Evolutionary conservation across 2,113 vertebrate species (phyloP).

Genomic region (Harpagus bidentatus): DNA sequence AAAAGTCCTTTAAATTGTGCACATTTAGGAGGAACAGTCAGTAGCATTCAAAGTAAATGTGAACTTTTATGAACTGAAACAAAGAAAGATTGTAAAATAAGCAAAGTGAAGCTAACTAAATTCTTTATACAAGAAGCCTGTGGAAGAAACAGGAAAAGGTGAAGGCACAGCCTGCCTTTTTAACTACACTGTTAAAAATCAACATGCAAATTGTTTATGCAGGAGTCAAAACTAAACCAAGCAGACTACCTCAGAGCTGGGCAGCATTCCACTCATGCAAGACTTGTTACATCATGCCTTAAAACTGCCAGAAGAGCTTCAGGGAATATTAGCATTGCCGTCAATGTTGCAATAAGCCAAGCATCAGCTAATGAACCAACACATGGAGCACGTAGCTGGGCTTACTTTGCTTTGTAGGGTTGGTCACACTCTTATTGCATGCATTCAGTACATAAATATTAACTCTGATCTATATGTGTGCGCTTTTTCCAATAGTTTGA

Average conservation of each 20-base stretch:
- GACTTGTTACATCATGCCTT: neutral
- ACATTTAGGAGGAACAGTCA: neutral
- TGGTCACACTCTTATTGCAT: neutral
- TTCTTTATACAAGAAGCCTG: neutral
- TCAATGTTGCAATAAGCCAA: neutral
- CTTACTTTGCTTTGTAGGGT: neutral
- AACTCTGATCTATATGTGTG: neutral
- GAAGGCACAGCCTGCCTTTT: neutral
- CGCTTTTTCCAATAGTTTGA: neutral
- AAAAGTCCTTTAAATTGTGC: neutral
- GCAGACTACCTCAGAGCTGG: conserved; percentile 18
- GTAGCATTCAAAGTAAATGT: neutral
- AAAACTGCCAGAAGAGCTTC: neutral
- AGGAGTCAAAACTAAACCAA: conserved; percentile 23
- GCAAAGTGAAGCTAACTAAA: neutral
- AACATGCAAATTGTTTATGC: neutral
- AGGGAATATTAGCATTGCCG: neutral
- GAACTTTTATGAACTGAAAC: neutral
- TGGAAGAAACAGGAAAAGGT: neutral
- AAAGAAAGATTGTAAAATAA: neutral
- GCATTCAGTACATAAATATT: neutral
- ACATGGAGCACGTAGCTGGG: neutral
- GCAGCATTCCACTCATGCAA: neutral
- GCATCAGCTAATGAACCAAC: neutral
- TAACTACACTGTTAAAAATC: neutral